Percentiles rank a stretch among this genome's conserved stretches.
Evolutionary conservation across 2,113 vertebrate genomes (phyloP).

Genomic region (Hiodon tergisus): DNA sequence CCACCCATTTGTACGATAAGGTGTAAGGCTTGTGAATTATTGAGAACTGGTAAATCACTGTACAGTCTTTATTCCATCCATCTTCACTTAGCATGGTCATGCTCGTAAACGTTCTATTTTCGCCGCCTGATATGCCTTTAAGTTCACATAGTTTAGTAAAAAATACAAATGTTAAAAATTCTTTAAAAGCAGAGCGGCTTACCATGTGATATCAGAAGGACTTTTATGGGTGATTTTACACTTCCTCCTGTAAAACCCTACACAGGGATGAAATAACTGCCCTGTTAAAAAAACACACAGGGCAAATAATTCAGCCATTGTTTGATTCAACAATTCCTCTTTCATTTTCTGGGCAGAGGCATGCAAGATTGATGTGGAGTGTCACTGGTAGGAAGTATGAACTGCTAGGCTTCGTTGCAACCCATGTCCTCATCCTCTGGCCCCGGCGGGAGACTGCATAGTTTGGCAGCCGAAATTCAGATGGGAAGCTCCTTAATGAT

Average conservation of each 20-base stretch:
- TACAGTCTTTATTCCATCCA: too few species aligned
- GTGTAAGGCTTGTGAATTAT: too few species aligned
- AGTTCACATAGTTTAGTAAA: background rate
- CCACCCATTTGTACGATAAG: background rate
- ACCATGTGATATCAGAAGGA: slow-evolving; percentile 22
- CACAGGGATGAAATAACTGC: slow-evolving; percentile 48
- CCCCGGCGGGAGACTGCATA: slow-evolving; percentile 79
- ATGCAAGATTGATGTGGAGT: slow-evolving; percentile 84
- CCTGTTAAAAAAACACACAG: slow-evolving; percentile 41
- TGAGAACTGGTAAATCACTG: too few species aligned
- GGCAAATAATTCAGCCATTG: slow-evolving; percentile 74
- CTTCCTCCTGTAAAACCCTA: slow-evolving; percentile 41
- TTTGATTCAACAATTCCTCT: slow-evolving; percentile 58
- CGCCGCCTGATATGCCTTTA: slow-evolving; percentile 1
- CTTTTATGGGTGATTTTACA: slow-evolving; percentile 21
- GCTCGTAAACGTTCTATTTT: background rate
- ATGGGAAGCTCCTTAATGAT: slow-evolving; percentile 77
- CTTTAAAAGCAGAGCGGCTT: slow-evolving; percentile 2
- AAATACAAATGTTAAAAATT: slow-evolving; percentile 13
- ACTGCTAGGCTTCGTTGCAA: slow-evolving; percentile 80
- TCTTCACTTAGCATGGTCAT: background rate
- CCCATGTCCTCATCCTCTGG: slow-evolving; percentile 73
- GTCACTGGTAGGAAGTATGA: slow-evolving; percentile 84
- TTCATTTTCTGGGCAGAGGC: slow-evolving; percentile 61
- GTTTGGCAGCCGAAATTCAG: slow-evolving; percentile 77